These are phyloP conservation scores for Antechinus stuartii DNA, from an alignment of 2,113 vertebrate species.

Conservation along the genomic window DNA sequence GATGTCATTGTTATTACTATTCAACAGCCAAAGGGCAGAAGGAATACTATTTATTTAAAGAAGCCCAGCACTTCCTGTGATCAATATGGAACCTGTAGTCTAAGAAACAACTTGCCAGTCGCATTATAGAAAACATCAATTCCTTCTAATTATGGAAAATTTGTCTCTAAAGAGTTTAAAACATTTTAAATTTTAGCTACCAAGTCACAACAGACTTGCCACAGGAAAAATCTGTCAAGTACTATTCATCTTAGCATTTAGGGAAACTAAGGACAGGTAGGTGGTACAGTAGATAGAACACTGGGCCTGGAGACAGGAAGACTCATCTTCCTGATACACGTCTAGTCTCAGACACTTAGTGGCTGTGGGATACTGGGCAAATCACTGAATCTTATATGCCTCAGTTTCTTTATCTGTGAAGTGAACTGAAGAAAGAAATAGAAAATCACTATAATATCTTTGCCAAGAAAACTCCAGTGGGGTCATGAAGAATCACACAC, in stretches of 20 bases:
- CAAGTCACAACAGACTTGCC: not conserved
- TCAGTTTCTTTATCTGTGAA: too few species aligned
- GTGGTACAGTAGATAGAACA: not conserved
- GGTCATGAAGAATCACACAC: too few species aligned
- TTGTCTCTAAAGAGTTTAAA: not conserved
- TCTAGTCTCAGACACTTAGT: too few species aligned
- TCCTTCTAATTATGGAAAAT: not conserved
- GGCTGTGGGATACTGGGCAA: too few species aligned
- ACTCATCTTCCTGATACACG: too few species aligned
- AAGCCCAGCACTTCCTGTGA: not conserved
- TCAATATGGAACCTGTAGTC: not conserved
- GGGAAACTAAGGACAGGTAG: not conserved
- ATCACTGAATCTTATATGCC: too few species aligned
- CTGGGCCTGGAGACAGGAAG: too few species aligned
- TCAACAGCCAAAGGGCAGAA: not conserved
- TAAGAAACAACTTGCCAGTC: not conserved
- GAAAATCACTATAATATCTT: too few species aligned
- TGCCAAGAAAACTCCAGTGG: too few species aligned
- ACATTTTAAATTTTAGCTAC: not conserved
- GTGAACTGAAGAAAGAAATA: too few species aligned
- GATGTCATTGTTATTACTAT: not conserved
- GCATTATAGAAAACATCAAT: not conserved
- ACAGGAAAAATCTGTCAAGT: not conserved
- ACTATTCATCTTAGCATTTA: not conserved
- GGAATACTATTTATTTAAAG: not conserved